Evolutionary conservation across 2,888 invertebrate genomes (phyloP).

Genomic region (Tricholauxania praeusta): DNA sequence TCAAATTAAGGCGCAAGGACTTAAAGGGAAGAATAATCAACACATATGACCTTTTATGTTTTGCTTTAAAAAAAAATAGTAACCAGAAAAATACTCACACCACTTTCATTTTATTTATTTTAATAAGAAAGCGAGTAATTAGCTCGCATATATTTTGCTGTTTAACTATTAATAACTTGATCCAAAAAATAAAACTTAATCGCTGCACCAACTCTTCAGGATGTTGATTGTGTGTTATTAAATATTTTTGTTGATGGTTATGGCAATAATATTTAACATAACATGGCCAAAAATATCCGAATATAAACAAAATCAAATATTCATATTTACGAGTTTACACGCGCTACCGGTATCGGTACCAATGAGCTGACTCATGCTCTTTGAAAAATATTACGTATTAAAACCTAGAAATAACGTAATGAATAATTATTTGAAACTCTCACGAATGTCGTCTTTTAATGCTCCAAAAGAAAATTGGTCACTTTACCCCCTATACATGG

Average conservation of each 20-base stretch:
- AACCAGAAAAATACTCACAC: too few relatives aligned
- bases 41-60: too few relatives aligned
- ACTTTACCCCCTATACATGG: neutral
- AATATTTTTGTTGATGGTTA: slow-evolving; percentile 1
- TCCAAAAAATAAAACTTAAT: too few relatives aligned
- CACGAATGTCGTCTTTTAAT: slow-evolving; percentile 44
- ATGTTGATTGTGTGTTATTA: neutral
- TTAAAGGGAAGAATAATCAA: too few relatives aligned
- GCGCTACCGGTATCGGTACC: neutral
- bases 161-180: too few relatives aligned
- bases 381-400: neutral
- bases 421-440: slow-evolving; percentile 47
- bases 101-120: too few relatives aligned
- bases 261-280: neutral
- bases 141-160: too few relatives aligned
- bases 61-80: too few relatives aligned
- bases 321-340: slow-evolving; percentile 5
- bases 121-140: too few relatives aligned
- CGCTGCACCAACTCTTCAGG: too few relatives aligned
- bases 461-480: slow-evolving; percentile 17
- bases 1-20: too few relatives aligned
- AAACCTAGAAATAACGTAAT: slow-evolving; percentile 14
- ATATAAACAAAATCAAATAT: slow-evolving; percentile 18
- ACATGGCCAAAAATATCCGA: slow-evolving; percentile 2
- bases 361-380: neutral